Evolutionary conservation across 2,797 vertebrate genomes (phyloP).

Genomic region (Tragelaphus eurycerus): DNA sequence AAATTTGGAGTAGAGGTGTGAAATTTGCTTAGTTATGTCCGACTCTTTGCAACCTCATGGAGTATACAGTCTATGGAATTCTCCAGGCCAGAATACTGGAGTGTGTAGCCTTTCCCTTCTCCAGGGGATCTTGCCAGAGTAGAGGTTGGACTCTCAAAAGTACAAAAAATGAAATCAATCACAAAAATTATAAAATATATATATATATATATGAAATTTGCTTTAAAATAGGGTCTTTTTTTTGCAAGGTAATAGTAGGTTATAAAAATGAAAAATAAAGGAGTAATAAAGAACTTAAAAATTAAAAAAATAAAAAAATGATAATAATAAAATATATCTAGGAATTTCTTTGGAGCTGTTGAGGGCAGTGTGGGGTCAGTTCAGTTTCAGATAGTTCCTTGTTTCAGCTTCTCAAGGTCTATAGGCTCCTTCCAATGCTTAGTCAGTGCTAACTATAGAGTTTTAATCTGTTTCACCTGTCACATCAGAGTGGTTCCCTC

Average conservation of each 20-base stretch:
- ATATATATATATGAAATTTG: background rate
- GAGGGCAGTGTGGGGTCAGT: background rate
- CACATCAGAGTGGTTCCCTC: background rate
- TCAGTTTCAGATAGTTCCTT: background rate
- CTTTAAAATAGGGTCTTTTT: background rate
- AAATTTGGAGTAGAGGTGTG: background rate
- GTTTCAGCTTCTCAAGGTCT: background rate
- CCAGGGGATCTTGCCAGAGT: background rate
- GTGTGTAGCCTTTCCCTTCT: background rate
- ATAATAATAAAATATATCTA: background rate
- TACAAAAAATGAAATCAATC: background rate
- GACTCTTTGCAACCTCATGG: accelerated
- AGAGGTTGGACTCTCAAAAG: background rate
- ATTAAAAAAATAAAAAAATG: background rate
- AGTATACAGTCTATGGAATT: background rate
- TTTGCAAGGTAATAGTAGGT: background rate
- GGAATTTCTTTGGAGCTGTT: background rate
- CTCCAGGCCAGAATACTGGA: background rate
- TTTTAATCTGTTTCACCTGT: background rate
- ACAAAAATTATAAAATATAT: background rate
- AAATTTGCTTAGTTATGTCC: background rate
- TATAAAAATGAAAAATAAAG: background rate
- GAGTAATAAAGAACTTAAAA: background rate
- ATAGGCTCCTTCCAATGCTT: background rate
- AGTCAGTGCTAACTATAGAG: background rate